phyloP scores from a whole-genome alignment of 2,888 invertebrate species.

The Agonopterix arenella region DNA sequence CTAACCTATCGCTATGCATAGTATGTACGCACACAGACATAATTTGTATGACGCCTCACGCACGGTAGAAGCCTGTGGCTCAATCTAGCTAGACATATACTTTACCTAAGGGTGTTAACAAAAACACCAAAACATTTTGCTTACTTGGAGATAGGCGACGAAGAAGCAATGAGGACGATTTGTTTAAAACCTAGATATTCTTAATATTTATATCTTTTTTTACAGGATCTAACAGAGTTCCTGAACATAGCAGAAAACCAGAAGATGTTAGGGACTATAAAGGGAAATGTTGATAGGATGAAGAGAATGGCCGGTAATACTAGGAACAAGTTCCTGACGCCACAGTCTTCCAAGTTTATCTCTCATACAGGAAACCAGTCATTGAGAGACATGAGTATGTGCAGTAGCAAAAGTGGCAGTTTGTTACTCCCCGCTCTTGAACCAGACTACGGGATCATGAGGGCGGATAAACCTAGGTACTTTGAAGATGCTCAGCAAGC shows the following conservation, averaged over 20 bases:
- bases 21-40: too few relatives aligned
- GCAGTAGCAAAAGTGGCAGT: constrained; percentile 17
- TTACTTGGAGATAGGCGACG: too few relatives aligned
- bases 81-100: too few relatives aligned
- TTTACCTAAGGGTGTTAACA: too few relatives aligned
- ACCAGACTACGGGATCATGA: constrained; percentile 59
- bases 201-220: constrained; percentile 7
- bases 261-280: constrained; percentile 51
- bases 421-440: constrained; percentile 46
- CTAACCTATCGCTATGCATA: too few relatives aligned
- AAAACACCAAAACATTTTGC: too few relatives aligned
- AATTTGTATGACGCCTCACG: too few relatives aligned
- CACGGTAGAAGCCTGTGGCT: too few relatives aligned
- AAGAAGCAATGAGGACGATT: not conserved
- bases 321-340: constrained; percentile 37
- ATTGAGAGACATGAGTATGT: constrained; percentile 18
- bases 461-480: constrained; percentile 52
- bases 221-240: constrained; percentile 54
- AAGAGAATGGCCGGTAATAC: constrained; percentile 49
- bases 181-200: not conserved
- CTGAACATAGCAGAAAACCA: constrained; percentile 53
- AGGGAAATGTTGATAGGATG: constrained; percentile 46
- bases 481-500: constrained; percentile 64
- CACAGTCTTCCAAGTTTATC: constrained; percentile 33
- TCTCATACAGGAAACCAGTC: constrained; percentile 37